Evolutionary conservation across 1,140 invertebrate species (phyloP), one percentile per base, ranked within the genome.

Genomic region (Papilio xuthus): DNA sequence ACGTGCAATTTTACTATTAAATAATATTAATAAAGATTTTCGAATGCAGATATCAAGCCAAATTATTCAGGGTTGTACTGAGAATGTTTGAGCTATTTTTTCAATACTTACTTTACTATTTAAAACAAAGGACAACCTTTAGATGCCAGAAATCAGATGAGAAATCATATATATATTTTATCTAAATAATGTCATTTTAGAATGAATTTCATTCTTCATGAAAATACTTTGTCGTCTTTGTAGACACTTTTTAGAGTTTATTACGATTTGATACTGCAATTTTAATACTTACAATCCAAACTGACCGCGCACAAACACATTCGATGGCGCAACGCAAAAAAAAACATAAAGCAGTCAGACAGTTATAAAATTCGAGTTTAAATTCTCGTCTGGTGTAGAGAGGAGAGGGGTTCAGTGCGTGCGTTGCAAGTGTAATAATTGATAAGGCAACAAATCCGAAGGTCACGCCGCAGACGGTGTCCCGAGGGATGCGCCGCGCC

Each of bases 401-500:
- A 47, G 44, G 12, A 53, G 50, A 9, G 37, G 70, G 41, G 18
- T 23, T 42, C 2, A 44, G 70, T 47, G 70, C 41, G 70, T 72
- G 41, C 13, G 70, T 42, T 72, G 41, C 41, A 71, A 72, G 70
- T 72, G 70, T 72, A 63, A 76, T 76, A 76, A 76, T 76, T 60
- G 74, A 76, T 76, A 41, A 73, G 76, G 76, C 76, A 78, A 78
- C 75, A 79, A 70, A 79, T 79, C 79, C 82, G 80, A 83, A 85
- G 85, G 81, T 82, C 84, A 79, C 44, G 50, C 63, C 50, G 74
- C 74, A 83, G 80, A 83, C 82, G 76, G 72, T 47, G 42, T 84
- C 86, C 81, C 84, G 78, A 74, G 83, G 83, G 86, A 86, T 84
- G 83, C 85, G 81, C 72, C 78, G 84, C 81, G 78, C 53, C 60